Conservation (phyloP, 2,797 vertebrate genomes). For the Parotocinclus haroldoi region DNA sequence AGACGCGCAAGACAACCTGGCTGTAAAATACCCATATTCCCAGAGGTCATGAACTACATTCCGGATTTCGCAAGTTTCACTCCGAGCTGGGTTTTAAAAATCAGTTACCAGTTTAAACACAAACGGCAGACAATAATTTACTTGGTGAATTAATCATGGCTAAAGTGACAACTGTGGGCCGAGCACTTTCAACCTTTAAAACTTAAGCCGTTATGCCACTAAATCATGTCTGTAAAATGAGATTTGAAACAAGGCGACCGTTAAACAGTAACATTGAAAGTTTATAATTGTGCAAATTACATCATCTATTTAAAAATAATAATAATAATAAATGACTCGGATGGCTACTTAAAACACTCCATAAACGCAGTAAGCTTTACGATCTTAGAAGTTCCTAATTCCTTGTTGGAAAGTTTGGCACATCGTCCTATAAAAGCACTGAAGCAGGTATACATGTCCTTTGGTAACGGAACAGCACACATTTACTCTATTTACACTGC, state of each 20-base stretch:
- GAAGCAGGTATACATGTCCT: constrained; percentile 1
- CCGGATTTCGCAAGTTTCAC: constrained; percentile 27
- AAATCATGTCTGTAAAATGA: background rate
- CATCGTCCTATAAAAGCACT: too few relatives aligned
- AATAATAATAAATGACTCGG: too few relatives aligned
- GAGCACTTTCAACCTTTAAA: background rate
- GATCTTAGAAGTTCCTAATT: too few relatives aligned
- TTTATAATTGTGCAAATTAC: too few relatives aligned
- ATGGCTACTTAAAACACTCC: too few relatives aligned
- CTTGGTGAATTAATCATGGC: background rate
- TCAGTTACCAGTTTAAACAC: background rate
- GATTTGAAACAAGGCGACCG: background rate
- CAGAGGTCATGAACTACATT: constrained; percentile 47
- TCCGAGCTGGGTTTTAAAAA: constrained; percentile 11
- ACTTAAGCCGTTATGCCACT: too few relatives aligned
- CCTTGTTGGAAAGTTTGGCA: too few relatives aligned
- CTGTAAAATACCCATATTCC: background rate
- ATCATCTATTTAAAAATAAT: too few relatives aligned
- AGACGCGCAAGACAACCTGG: background rate
- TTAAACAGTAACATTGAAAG: too few relatives aligned
- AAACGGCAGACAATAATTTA: background rate
- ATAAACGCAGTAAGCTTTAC: too few relatives aligned
- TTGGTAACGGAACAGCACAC: constrained; percentile 10
- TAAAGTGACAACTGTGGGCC: background rate
- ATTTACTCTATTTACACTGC: constrained; percentile 16